These are phyloP conservation scores for Idaea biselata DNA, from an alignment of 2,888 invertebrate species.

Conservation along the genomic window DNA sequence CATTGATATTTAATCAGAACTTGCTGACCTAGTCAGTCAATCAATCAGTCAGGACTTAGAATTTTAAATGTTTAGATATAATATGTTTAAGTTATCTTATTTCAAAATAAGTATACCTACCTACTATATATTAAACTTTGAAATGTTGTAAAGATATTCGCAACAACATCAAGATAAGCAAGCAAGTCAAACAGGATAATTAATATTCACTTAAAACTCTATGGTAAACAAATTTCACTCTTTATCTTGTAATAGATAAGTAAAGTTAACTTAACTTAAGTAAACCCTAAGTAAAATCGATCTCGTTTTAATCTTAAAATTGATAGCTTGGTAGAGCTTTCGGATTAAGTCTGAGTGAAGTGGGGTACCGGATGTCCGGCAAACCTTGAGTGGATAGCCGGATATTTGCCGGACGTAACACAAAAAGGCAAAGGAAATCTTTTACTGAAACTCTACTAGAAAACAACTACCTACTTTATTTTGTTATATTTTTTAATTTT, in stretches of 20 bases:
- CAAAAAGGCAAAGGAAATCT: slow-evolving; percentile 1
- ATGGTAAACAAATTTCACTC: not conserved
- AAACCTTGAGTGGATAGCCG: not conserved
- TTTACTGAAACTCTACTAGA: not conserved
- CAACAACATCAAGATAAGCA: not conserved
- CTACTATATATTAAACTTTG: not conserved
- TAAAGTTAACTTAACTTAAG: not conserved
- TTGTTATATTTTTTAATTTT: not conserved
- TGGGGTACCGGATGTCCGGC: not conserved
- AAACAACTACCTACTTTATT: not conserved
- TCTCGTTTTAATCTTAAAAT: not conserved
- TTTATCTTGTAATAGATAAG: not conserved
- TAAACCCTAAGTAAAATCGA: not conserved
- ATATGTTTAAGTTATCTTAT: too few species aligned
- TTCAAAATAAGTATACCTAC: too few species aligned
- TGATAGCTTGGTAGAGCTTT: not conserved
- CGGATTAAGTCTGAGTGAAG: not conserved
- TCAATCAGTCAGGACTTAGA: too few species aligned
- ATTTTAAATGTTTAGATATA: too few species aligned
- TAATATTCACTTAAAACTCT: not conserved
- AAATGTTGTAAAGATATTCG: not conserved
- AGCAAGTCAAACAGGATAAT: not conserved
- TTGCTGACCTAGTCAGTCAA: too few species aligned
- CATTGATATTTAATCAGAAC: too few species aligned
- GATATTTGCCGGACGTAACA: not conserved